Evolutionary conservation across 2,888 invertebrate genomes (phyloP).

Genomic region (Biston stratarius): DNA sequence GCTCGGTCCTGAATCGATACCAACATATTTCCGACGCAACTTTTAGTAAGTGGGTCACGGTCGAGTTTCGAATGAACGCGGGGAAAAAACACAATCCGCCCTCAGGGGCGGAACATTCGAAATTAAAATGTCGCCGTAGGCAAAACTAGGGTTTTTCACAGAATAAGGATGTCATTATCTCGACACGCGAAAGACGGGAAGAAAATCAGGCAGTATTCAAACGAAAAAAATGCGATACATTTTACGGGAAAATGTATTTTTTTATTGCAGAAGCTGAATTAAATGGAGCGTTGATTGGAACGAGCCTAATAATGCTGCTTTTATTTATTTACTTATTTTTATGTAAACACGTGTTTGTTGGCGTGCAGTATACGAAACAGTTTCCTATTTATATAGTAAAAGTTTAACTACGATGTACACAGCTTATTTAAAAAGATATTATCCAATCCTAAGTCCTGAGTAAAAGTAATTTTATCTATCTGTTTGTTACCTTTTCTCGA

Average conservation of each 20-base stretch:
- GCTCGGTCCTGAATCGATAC: slow-evolving; percentile 27
- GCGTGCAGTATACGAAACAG: too few species aligned
- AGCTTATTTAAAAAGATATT: too few species aligned
- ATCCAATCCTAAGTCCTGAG: too few species aligned
- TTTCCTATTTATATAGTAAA: too few species aligned
- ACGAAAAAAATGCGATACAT: slow-evolving; percentile 26
- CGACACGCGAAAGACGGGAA: slow-evolving; percentile 40
- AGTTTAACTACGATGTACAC: too few species aligned
- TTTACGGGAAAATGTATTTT: slow-evolving; percentile 31
- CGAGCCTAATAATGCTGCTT: slow-evolving; percentile 20
- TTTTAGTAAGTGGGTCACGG: slow-evolving; percentile 64
- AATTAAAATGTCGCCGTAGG: slow-evolving; percentile 69
- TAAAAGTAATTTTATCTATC: too few species aligned
- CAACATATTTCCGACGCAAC: slow-evolving; percentile 26
- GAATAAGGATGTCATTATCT: slow-evolving; percentile 64
- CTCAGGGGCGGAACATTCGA: slow-evolving; percentile 48
- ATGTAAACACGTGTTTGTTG: not conserved
- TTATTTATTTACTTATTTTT: slow-evolving; percentile 14
- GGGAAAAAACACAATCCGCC: slow-evolving; percentile 59
- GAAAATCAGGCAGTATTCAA: slow-evolving; percentile 40
- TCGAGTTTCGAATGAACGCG: slow-evolving; percentile 56
- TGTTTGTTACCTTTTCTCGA: too few species aligned
- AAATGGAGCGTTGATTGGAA: slow-evolving; percentile 35
- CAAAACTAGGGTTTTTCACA: slow-evolving; percentile 59
- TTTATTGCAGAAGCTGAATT: slow-evolving; percentile 30